phyloP scores from a whole-genome alignment of 2,797 vertebrate species.

The Amblyopsis hoosieri region DNA sequence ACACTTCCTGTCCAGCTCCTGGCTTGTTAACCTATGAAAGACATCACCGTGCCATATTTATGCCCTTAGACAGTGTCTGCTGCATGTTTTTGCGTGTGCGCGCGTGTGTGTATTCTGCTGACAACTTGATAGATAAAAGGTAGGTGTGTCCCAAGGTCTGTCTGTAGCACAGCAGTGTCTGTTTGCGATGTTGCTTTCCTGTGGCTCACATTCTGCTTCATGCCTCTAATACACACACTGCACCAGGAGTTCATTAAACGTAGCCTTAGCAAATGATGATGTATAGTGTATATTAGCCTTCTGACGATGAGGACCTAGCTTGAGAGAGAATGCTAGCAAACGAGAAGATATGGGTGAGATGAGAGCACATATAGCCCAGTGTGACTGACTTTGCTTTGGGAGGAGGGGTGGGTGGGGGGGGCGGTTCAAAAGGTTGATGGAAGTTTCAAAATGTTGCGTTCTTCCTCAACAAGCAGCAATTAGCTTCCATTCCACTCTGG shows the following conservation, averaged over 20 bases:
- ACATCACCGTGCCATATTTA: constrained; percentile 13
- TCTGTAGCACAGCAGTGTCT: constrained; percentile 41
- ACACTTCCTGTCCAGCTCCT: constrained; percentile 8
- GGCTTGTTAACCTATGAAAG: constrained; percentile 34
- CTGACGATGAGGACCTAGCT: constrained; percentile 30
- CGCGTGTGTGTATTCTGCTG: constrained; percentile 22
- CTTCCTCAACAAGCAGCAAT: constrained; percentile 68
- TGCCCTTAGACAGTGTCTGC: constrained; percentile 29
- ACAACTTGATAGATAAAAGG: constrained; percentile 45
- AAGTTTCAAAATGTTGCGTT: constrained; percentile 58
- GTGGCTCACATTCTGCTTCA: constrained; percentile 17
- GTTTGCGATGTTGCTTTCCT: constrained; percentile 30
- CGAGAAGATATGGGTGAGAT: constrained; percentile 25
- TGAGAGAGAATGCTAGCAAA: constrained; percentile 30
- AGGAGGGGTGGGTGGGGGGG: constrained; percentile 34
- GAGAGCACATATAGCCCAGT: not conserved
- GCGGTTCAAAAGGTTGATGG: constrained; percentile 57
- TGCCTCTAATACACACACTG: constrained; percentile 19
- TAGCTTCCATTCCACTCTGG: constrained; percentile 56
- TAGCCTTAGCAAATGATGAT: constrained; percentile 52
- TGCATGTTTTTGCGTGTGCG: not conserved
- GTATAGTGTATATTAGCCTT: constrained; percentile 27
- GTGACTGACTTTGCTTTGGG: constrained; percentile 26
- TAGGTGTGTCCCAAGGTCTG: constrained; percentile 24
- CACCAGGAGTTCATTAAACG: constrained; percentile 45